phyloP scores from a whole-genome alignment of 2,888 invertebrate genomes.

The Synergus umbraculus region DNA sequence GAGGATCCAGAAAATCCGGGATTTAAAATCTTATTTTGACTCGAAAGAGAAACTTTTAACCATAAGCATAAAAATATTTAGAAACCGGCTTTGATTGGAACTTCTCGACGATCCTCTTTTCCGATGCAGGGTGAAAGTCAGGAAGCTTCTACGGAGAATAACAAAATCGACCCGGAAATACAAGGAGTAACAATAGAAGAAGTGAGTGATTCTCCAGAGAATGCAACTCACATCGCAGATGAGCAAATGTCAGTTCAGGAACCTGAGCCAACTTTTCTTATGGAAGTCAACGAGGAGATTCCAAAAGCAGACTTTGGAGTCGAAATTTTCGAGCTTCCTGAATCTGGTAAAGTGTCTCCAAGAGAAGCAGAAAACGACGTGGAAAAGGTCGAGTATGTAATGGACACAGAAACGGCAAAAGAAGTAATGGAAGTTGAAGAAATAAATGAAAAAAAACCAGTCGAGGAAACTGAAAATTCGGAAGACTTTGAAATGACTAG shows the following conservation, averaged over 20 bases:
- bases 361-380: background rate
- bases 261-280: conserved; percentile 48
- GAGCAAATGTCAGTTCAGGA: conserved; percentile 35
- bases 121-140: conserved; percentile 8
- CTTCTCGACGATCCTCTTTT: conserved; percentile 6
- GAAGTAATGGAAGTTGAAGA: conserved; percentile 63
- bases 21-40: background rate
- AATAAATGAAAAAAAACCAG: conserved; percentile 34
- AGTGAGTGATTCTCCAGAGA: background rate
- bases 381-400: conserved; percentile 60
- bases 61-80: conserved; percentile 1
- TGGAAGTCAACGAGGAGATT: conserved; percentile 58
- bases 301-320: conserved; percentile 60
- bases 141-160: background rate
- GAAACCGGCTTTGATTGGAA: conserved; percentile 4
- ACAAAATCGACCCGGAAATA: background rate
- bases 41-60: background rate
- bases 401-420: conserved; percentile 64
- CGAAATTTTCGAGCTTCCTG: conserved; percentile 59
- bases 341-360: conserved; percentile 47
- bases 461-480: conserved; percentile 36
- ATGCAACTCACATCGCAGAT: conserved; percentile 44
- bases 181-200: background rate
- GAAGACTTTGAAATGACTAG: conserved; percentile 49
- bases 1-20: background rate